Evolutionary conservation across 2,888 invertebrate species (phyloP), one percentile per base, ranked within the genome.

Genomic region (Mylabris sibirica): DNA sequence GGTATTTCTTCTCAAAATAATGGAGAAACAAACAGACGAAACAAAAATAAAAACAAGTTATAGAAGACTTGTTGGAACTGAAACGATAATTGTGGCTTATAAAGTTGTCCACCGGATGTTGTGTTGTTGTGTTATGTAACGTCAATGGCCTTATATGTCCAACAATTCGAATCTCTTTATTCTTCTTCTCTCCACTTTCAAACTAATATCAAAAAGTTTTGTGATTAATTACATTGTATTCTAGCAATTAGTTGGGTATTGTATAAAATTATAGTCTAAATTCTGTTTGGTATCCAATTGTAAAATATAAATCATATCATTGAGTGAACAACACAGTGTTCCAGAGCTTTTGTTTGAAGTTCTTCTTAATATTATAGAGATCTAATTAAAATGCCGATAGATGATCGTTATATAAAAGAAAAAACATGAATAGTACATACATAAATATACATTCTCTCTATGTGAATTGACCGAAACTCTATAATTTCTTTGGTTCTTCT

Each of bases 151-250:
- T 60, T 49, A 38, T 60, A 66, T 63, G 53, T 57, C 49, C 62
- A 65, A 69, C 65, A 66, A 63, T 69, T 66, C 61, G 66, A 69
- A 69, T 69, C 69, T 69, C 44, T 44, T 38, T 44, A 44, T 44
- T 44, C n/a, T 44, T 17, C n/a, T 17, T 44, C 17, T 44, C 17
- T 44, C n/a, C 17, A 17, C 17, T 44, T n/a, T 4, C 4, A 6
- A 12, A 14, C 17, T 17, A 5, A 6, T 44, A 66, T 66, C 66
- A 69, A 41, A 69, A 64, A 64, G 64, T 66, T 69, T 30, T 63
- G 63, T 66, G 66, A 69, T 66, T 69, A 69, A 69, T 69, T 69
- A 53, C 60, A 57, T 35, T 60, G 64, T 69, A 66, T 60, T 59
- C 41, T 59, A 64, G 60, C 69, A 66, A 69, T 69, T 69, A 69